Base-by-base conservation (phyloP, 2,888 invertebrate genomes). In the Eumerus sabulonum region DNA sequence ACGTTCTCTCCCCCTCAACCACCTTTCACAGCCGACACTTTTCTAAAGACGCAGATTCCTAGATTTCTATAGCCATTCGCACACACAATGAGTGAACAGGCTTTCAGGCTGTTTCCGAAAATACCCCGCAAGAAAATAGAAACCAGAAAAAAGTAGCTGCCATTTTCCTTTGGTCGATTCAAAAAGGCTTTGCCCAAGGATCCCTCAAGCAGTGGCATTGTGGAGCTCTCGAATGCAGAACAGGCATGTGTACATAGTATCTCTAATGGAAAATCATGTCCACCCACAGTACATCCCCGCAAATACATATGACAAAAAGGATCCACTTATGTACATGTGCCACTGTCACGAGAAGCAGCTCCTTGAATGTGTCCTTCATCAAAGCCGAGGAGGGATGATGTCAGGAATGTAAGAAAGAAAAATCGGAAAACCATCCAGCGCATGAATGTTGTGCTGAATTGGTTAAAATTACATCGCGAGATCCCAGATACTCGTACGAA, bases 241-340 rank as follows among this genome's bases (percentile, higher is more conserved):
- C 42, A 59, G 16, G 51, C 51, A 59, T 57, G 59, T 60, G 60
- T 47, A 53, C 60, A 70, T 57, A 57, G 57, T 35, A 67, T 62
- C 54, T 60, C 47, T 54, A 70, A 70, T 70, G 62, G 62, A 47
- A n/a, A 70, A 70, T 60, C 62, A n/a, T 44, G 44, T 63, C 40
- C 53, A 60, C 51, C 54, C 27, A 27, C 27, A 27, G 27, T 27
- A 7, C 7, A 27, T 60, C 14, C 38, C 14, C 17, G 14, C 45
- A 19, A 12, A 18, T 13, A 63, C 44, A 51, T 7, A 27, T 38
- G 42, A 44, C 63, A 63, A 44, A 35, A 63, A 71, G 56, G 44
- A 57, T 51, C 54, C 71, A 63, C 63, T 71, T 44, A n/a, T n/a
- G n/a, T n/a, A 14, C 19, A 44, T 63, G 50, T 71, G 62, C 48